Percentiles rank a stretch among this genome's conserved stretches.
These are phyloP conservation scores for Ameiurus melas DNA, from an alignment of 2,113 vertebrate species.

Conservation along the genomic window DNA sequence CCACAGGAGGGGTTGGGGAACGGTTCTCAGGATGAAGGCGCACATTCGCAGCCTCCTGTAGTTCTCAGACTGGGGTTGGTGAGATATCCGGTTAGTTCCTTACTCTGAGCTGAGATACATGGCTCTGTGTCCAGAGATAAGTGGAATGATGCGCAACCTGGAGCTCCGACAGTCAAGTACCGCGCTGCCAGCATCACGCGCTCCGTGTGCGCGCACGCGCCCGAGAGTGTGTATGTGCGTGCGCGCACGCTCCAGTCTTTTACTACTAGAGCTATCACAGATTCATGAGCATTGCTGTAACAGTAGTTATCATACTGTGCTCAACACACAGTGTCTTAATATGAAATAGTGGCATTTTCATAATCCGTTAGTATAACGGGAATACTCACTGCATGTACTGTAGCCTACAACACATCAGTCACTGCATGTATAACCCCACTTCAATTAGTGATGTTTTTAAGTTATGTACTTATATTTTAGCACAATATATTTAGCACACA, in stretches of 20 bases:
- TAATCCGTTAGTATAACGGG: neutral
- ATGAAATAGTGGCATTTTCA: neutral
- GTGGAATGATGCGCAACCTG: constrained; percentile 4
- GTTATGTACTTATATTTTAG: neutral
- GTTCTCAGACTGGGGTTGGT: neutral
- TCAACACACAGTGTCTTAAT: neutral
- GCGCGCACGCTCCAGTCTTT: neutral
- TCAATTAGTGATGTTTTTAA: neutral
- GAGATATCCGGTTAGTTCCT: neutral
- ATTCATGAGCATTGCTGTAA: neutral
- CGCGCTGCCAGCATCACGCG: neutral
- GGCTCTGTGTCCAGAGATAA: neutral
- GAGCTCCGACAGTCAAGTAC: constrained; percentile 9
- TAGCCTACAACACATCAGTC: neutral
- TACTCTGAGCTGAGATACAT: neutral
- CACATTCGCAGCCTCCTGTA: neutral
- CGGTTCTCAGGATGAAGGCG: constrained; percentile 5
- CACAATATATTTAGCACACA: neutral
- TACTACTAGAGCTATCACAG: neutral
- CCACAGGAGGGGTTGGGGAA: constrained; percentile 5
- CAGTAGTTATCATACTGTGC: neutral
- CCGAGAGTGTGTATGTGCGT: neutral
- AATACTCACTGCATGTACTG: neutral
- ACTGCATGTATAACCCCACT: neutral
- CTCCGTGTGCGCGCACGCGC: neutral